These are phyloP conservation scores for Fragum sueziense DNA, from an alignment of 2,888 invertebrate species.

Conservation along the genomic window DNA sequence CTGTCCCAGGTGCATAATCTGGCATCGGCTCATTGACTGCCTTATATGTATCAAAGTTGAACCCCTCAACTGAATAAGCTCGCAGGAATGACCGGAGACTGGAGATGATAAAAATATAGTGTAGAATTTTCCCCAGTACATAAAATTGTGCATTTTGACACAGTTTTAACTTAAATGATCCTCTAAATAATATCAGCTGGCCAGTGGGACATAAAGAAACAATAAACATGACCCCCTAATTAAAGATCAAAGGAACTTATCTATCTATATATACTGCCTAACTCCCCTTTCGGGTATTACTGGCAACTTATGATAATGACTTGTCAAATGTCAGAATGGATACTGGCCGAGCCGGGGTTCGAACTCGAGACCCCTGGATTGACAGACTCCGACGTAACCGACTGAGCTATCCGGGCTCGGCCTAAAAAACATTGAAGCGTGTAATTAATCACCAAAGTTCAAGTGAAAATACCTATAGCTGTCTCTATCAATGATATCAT, in stretches of 20 bases:
- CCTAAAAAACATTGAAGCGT: background rate
- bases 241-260: background rate
- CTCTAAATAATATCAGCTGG: background rate
- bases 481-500: too few relatives aligned
- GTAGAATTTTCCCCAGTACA: background rate
- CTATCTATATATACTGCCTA: too few relatives aligned
- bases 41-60: slow-evolving; percentile 59
- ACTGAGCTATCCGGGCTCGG: too few relatives aligned
- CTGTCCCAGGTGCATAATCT: slow-evolving; percentile 91
- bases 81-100: slow-evolving; percentile 25
- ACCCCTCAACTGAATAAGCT: slow-evolving; percentile 28
- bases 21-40: slow-evolving; percentile 83
- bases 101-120: slow-evolving; percentile 1
- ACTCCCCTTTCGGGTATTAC: too few relatives aligned
- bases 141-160: too few relatives aligned
- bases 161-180: too few relatives aligned
- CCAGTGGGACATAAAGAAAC: background rate
- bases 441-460: too few relatives aligned
- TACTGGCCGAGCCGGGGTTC: background rate
- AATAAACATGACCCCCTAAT: background rate
- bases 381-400: too few relatives aligned
- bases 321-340: too few relatives aligned
- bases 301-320: background rate
- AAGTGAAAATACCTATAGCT: too few relatives aligned
- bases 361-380: background rate